Base-by-base conservation (phyloP, 1,140 invertebrate species). In the Pseudoatta argentina region DNA sequence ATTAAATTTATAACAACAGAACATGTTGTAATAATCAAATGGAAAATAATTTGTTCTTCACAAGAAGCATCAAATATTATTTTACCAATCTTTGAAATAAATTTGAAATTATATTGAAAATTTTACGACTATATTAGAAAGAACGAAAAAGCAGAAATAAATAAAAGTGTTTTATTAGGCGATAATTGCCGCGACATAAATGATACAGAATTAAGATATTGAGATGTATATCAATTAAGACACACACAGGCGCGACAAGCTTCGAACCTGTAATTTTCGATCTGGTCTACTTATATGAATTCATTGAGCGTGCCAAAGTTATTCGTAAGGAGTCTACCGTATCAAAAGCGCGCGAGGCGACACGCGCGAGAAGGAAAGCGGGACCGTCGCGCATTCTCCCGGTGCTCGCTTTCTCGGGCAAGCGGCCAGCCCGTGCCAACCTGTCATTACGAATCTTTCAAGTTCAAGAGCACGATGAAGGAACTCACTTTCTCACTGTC, bases 381-480 rank as follows among this genome's bases (percentile, higher is more conserved):
- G 24, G 21, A 6, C 57, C 57, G 67, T 72, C 21, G n/a, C 63
- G 34, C 78, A 34, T 73, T 82, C 69, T 73, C 69, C 34, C 48
- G 48, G n/a, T 27, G 48, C 57, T 77, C 21, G 79, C 79, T 83
- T 83, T 83, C 79, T 75, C 79, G 79, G 79, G 39, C 79, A 75
- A 44, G n/a, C 64, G 66, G 66, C 78, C 66, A 72, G 66, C 66
- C 34, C 18, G 34, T 59, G 39, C 34, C 53, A 82, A 82, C 79
- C 67, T 73, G 69, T 83, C 39, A 55, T 75, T 82, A 63, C 69
- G 55, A 83, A 75, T 83, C 55, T 34, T 48, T 85, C 83, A 85
- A 85, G 83, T 85, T 85, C 83, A 85, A 85, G 83, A 77, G 76
- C 83, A 16, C 18, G 69, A 61, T 34, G 67, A 59, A 48, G 39